Evolutionary conservation across 2,113 vertebrate genomes (phyloP), one percentile per base, ranked within the genome.

Genomic region (Alligator mississippiensis): DNA sequence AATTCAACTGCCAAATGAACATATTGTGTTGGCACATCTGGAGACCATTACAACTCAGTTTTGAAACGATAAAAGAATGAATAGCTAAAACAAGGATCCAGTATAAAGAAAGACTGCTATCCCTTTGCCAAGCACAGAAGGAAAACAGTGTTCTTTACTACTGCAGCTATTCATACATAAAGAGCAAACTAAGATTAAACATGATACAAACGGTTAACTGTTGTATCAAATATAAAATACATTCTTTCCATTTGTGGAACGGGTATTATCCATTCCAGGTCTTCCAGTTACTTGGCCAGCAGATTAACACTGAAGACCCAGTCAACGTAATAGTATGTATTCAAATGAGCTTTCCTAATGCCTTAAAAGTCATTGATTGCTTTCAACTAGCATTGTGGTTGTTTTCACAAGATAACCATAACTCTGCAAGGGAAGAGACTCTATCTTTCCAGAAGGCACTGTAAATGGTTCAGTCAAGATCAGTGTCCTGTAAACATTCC

Each of bases 371-470:
- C 89, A 9, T 16, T 95, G 75, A 92, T 84, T 85, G 17, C 17
- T 10, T 86, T 80, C 62, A 80, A 11, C 13, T 96, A 90, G 88
- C 59, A 76, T 47, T 95, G 90, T 93, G 76, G 27, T 27, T 9
- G 25, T 59, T 90, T 97, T 94, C 30, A 77, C 55, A n/a, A 90
- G 94, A 88, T 78, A 87, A 19, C 6, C 88, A 88, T 84, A 77
- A 54, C 64, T 91, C 55, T 89, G 78, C 30, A 77, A 60, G 89
- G 34, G 70, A 84, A 93, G 66, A 59, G 21, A 77, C 30, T 28
- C 30, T 62, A 21, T 72, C 27, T 57, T 77, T 77, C 57, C 54
- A 90, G 83, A 90, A 94, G 80, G 28, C 21, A 79, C 55, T 14
- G 88, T 59, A 92, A 93, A 90, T 62, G 16, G 47, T 7, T 15